A percentile compares a stretch with the other conserved stretches of the same genome.
Conservation (phyloP, 2,888 invertebrate genomes). For the Drosophila pseudotakahashii region DNA sequence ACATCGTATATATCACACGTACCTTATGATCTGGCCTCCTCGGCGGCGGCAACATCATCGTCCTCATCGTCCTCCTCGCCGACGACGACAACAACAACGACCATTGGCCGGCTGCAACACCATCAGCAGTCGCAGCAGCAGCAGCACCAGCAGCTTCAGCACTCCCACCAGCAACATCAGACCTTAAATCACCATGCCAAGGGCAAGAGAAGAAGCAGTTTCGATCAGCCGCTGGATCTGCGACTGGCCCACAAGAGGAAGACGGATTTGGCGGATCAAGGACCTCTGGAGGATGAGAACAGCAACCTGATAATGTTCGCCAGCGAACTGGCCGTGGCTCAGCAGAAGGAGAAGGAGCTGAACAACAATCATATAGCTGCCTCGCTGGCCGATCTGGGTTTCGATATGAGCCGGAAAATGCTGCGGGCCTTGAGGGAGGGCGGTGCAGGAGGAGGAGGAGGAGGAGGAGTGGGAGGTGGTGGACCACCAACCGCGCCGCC, state of each 20-base stretch:
- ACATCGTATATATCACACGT: slow-evolving; percentile 85
- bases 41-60: slow-evolving; percentile 79
- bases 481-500: slow-evolving; percentile 53
- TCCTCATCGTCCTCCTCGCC: slow-evolving; percentile 75
- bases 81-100: slow-evolving; percentile 75
- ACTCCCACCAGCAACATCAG: slow-evolving; percentile 45
- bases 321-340: slow-evolving; percentile 52
- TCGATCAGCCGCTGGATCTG: slow-evolving; percentile 94
- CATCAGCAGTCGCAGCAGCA: slow-evolving; percentile 28
- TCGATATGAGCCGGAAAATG: slow-evolving; percentile 75
- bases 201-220: slow-evolving; percentile 70
- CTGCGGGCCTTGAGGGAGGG: slow-evolving; percentile 68
- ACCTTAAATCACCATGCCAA: slow-evolving; percentile 57
- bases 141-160: slow-evolving; percentile 35
- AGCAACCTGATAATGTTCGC: slow-evolving; percentile 89
- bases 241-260: slow-evolving; percentile 92
- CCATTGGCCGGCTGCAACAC: slow-evolving; percentile 46
- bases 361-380: slow-evolving; percentile 75
- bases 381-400: slow-evolving; percentile 71
- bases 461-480: slow-evolving; percentile 2
- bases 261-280: slow-evolving; percentile 32
- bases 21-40: slow-evolving; percentile 88
- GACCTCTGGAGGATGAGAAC: slow-evolving; percentile 90
- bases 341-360: slow-evolving; percentile 71
- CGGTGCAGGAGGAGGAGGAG: not conserved